Conservation (phyloP, 2,797 vertebrate genomes). For the Cuniculus paca region DNA sequence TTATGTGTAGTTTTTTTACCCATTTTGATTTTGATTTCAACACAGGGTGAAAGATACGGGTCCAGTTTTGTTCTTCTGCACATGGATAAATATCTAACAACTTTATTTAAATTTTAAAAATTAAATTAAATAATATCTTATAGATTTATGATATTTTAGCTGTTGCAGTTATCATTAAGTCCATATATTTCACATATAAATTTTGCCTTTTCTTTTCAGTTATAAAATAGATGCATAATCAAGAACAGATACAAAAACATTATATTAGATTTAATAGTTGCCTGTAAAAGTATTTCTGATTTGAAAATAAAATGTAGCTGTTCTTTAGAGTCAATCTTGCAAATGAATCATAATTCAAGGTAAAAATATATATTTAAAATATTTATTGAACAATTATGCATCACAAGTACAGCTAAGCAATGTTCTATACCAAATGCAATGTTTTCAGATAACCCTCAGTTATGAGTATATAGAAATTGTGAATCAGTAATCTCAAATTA, state of each 20-base stretch:
- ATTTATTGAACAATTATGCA: background rate
- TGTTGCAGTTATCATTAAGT: background rate
- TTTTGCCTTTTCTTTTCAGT: background rate
- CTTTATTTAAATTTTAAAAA: background rate
- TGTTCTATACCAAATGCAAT: background rate
- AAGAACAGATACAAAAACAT: background rate
- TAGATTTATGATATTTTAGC: background rate
- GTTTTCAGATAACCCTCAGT: background rate
- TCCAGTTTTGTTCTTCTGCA: background rate
- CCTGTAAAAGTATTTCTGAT: conserved; percentile 13
- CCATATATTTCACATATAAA: background rate
- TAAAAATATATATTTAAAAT: background rate
- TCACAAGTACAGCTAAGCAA: background rate
- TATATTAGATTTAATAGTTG: background rate
- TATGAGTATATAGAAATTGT: background rate
- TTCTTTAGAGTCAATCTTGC: background rate
- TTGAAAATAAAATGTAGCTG: conserved; percentile 16
- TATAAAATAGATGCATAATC: background rate
- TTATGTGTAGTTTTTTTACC: background rate
- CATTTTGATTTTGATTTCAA: background rate
- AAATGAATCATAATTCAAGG: background rate
- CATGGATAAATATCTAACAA: background rate
- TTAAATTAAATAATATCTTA: background rate
- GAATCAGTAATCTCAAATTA: background rate
- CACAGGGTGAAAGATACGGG: too few species aligned